Evolutionary conservation across 2,113 vertebrate genomes (phyloP), one percentile per base, ranked within the genome.

Genomic region (Craseonycteris thonglongyai): DNA sequence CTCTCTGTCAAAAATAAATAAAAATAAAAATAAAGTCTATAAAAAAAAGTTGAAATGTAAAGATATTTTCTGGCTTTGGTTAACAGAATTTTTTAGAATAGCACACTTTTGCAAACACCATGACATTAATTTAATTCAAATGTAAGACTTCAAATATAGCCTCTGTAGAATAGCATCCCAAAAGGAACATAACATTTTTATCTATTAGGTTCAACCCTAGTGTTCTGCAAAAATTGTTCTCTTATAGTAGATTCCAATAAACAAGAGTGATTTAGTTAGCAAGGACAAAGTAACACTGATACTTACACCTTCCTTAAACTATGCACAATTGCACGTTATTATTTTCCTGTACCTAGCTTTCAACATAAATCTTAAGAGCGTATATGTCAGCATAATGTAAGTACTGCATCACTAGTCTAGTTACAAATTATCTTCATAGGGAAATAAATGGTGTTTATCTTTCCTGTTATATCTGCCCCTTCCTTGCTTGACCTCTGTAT

Each of bases 381-480:
- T 93, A 3, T 47, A 42, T 96, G 94, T 97, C 96, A 97, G 96
- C 95, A 82, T 84, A 96, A 96, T 90, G 26, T 45, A 30, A 81
- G 84, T 5, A 78, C 30, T 95, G 94, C 71, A 95, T 92, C 92
- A 88, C 84, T 85, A 81, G 75, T 68, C 68, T 78, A 81, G 84
- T 83, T 90, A 61, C 80, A 95, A 74, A 83, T 78, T 88, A 68
- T 96, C 79, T 92, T 87, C 87, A 88, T 47, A 69, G 76, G 66
- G 87, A 96, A 96, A 97, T 96, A 96, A 93, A 97, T 93, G 84
- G 38, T 96, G 92, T 96, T 96, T 97, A 74, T 85, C 83, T 97
- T 97, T 86, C 61, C 90, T 59, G 47, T 94, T 91, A 93, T 75
- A 90, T 91, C 75, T 94, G 82, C 94, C 51, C 74, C 86, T 91